These are phyloP conservation scores for Tapera naevia DNA, from an alignment of 2,797 vertebrate genomes.

Conservation along the genomic window DNA sequence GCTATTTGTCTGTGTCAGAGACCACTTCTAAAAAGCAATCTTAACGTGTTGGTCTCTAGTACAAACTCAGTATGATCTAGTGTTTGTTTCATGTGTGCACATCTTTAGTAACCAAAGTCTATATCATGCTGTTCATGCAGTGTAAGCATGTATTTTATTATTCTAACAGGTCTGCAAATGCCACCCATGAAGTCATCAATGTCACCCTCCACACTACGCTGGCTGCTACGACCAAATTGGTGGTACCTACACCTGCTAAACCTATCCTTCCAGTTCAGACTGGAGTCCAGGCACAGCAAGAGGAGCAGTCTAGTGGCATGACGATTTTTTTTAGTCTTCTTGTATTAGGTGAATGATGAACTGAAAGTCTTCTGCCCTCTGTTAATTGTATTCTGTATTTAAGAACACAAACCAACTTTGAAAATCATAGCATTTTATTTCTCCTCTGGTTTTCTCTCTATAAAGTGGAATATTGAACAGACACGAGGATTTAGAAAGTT, in stretches of 20 bases:
- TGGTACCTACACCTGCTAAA: conserved; percentile 85
- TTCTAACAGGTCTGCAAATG: conserved; percentile 80
- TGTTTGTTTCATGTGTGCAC: rapidly evolving
- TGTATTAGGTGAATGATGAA: conserved; percentile 86
- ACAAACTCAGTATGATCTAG: background rate
- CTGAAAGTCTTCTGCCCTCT: background rate
- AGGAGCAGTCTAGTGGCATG: conserved; percentile 97
- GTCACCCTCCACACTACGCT: conserved; percentile 80
- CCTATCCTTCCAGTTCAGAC: conserved; percentile 95
- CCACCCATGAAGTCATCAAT: conserved; percentile 81
- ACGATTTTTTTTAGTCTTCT: conserved; percentile 98
- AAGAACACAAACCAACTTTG: background rate
- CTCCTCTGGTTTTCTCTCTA: background rate
- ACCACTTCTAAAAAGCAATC: background rate
- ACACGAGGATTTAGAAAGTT: background rate
- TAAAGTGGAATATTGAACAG: background rate
- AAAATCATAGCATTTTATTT: background rate
- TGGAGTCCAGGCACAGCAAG: conserved; percentile 95
- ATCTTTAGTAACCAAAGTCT: background rate
- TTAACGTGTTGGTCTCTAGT: rapidly evolving
- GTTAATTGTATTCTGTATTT: background rate
- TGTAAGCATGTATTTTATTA: background rate
- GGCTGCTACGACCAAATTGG: conserved; percentile 75
- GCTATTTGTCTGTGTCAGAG: background rate
- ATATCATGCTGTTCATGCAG: background rate